Percentiles rank a stretch among this genome's conserved stretches.
phyloP scores from a whole-genome alignment of 2,888 invertebrate genomes.

The Diplolepis rosae region DNA sequence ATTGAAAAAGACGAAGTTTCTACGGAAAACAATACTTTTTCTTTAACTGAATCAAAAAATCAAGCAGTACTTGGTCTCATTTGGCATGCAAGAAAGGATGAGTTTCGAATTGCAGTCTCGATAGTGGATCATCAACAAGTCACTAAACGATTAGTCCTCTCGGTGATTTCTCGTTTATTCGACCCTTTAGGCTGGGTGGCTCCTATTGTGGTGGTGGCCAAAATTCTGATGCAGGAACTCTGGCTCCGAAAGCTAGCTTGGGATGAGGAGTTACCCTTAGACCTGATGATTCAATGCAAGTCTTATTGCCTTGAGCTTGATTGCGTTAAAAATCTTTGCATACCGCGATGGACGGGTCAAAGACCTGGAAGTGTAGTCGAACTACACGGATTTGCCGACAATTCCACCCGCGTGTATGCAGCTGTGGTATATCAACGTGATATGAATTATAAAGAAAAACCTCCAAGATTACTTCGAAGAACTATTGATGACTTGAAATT shows the following conservation, averaged over 20 bases:
- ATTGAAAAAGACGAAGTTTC: background rate
- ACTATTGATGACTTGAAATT: background rate
- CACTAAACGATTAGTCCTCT: constrained; percentile 30
- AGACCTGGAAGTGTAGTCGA: background rate
- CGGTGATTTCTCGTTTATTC: constrained; percentile 20
- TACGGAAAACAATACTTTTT: background rate
- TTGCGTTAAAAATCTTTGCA: background rate
- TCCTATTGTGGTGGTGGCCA: constrained; percentile 25
- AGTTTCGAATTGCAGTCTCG: background rate
- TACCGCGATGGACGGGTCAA: constrained; percentile 30
- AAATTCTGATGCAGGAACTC: constrained; percentile 24
- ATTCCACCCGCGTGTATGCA: constrained; percentile 31
- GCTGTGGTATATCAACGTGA: constrained; percentile 34
- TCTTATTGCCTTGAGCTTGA: background rate
- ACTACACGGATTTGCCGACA: constrained; percentile 37
- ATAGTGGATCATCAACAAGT: background rate
- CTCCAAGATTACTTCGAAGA: constrained; percentile 23
- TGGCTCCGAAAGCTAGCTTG: constrained; percentile 26
- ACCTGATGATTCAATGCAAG: background rate
- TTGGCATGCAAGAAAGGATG: background rate
- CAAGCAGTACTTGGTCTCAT: background rate
- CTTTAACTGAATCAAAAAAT: background rate
- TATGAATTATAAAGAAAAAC: background rate
- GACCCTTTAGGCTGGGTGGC: constrained; percentile 31
- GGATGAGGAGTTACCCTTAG: constrained; percentile 12